These are phyloP conservation scores for Apteryx mantelli DNA, from an alignment of 2,113 vertebrate genomes.

Conservation along the genomic window DNA sequence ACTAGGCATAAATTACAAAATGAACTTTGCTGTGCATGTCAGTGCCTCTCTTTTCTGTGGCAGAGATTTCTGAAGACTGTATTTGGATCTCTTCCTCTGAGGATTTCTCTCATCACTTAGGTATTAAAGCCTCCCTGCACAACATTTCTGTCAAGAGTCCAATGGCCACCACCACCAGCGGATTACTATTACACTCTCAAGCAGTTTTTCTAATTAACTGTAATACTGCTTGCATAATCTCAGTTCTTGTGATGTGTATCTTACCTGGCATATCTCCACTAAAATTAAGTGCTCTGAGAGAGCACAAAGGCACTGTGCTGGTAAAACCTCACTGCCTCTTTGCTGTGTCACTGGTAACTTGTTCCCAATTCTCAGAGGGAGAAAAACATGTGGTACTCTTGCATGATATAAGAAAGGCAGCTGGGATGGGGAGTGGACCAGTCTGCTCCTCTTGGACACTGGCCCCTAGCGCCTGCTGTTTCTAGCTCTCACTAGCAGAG, in stretches of 20 bases:
- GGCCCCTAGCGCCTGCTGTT: background rate
- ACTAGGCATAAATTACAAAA: background rate
- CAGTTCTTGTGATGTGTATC: background rate
- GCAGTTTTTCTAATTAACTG: background rate
- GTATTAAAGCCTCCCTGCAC: background rate
- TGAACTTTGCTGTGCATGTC: background rate
- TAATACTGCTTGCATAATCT: background rate
- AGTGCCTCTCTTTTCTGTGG: background rate
- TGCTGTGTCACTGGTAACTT: background rate
- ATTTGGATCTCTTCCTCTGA: background rate
- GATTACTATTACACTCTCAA: background rate
- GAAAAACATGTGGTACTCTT: background rate
- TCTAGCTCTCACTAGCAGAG: background rate
- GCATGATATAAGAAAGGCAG: background rate
- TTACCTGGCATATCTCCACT: background rate
- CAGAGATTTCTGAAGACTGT: background rate
- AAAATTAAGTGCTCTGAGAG: background rate
- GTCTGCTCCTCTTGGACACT: background rate
- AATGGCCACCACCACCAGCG: accelerated
- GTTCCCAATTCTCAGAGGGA: background rate
- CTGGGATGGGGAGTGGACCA: background rate
- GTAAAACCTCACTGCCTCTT: background rate
- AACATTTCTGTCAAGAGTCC: background rate
- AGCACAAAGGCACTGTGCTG: accelerated
- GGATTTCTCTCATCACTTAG: background rate